Evolutionary conservation across 2,888 invertebrate genomes (phyloP).

Genomic region (Euplexia lucipara): DNA sequence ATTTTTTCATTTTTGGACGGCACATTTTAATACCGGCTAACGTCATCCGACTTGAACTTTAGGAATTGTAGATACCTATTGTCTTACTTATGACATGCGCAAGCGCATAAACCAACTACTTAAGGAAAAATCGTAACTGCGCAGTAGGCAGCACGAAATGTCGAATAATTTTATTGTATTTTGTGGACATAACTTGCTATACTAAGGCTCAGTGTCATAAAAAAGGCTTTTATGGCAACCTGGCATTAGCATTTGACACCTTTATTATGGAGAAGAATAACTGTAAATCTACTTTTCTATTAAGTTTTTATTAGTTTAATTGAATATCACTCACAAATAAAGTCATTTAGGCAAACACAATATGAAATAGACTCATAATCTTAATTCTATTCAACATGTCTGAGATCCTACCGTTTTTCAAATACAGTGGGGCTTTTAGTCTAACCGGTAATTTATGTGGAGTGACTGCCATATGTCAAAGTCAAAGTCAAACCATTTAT

Average conservation of each 20-base stretch:
- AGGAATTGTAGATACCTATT: constrained; percentile 27
- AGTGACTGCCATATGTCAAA: too few species aligned
- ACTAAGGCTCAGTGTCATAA: not conserved
- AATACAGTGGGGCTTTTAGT: too few species aligned
- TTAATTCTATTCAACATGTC: constrained; percentile 18
- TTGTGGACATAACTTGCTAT: not conserved
- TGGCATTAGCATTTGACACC: constrained; percentile 5
- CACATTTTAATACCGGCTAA: constrained; percentile 36
- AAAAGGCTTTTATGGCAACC: constrained; percentile 7
- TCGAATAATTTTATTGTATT: not conserved
- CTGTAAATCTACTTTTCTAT: constrained; percentile 10
- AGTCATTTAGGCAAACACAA: constrained; percentile 2
- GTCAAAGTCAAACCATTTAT: too few species aligned
- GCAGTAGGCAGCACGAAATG: not conserved
- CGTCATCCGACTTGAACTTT: constrained; percentile 23
- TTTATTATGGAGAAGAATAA: constrained; percentile 16
- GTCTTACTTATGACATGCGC: constrained; percentile 30
- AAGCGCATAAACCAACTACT: constrained; percentile 7
- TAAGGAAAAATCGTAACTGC: constrained; percentile 14
- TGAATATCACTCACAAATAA: too few species aligned
- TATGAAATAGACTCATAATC: not conserved
- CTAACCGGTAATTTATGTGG: too few species aligned
- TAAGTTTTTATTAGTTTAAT: constrained; percentile 15
- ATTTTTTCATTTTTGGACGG: too few species aligned
- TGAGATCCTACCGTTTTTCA: not conserved